These are phyloP conservation scores for Nycteola revayana DNA, from an alignment of 2,888 invertebrate species.

Conservation along the genomic window DNA sequence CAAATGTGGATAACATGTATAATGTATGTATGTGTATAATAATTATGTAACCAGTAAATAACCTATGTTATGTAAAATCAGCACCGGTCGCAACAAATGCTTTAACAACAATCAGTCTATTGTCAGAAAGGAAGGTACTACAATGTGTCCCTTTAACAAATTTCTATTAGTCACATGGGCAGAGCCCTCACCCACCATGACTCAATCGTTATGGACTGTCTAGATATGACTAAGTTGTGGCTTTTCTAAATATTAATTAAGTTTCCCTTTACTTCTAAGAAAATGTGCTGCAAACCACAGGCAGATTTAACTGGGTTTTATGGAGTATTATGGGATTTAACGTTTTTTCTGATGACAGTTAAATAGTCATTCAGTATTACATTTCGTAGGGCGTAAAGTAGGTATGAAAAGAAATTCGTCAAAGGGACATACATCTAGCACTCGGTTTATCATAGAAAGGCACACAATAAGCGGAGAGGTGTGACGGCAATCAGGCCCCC, in stretches of 20 bases:
- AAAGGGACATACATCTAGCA: slow-evolving; percentile 52
- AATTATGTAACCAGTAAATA: slow-evolving; percentile 80
- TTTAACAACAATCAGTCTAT: slow-evolving; percentile 81
- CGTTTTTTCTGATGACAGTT: too few relatives aligned
- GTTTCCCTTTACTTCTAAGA: slow-evolving; percentile 14
- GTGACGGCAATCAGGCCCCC: slow-evolving; percentile 76
- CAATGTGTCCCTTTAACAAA: slow-evolving; percentile 56
- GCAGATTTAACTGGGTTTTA: too few relatives aligned
- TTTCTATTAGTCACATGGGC: slow-evolving; percentile 50
- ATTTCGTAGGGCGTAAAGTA: slow-evolving; percentile 5
- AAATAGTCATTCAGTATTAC: too few relatives aligned
- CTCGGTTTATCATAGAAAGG: slow-evolving; percentile 76
- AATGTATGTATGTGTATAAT: slow-evolving; percentile 68
- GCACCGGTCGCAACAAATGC: slow-evolving; percentile 81
- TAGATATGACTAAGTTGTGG: slow-evolving; percentile 26
- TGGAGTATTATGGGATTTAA: too few relatives aligned
- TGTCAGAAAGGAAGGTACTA: slow-evolving; percentile 78
- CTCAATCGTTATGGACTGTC: slow-evolving; percentile 25
- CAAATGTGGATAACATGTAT: slow-evolving; percentile 66
- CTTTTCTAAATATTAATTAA: slow-evolving; percentile 17
- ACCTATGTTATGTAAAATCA: slow-evolving; percentile 77
- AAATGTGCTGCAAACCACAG: slow-evolving; percentile 11
- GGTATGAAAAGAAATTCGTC: slow-evolving; percentile 46
- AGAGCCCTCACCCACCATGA: slow-evolving; percentile 36
- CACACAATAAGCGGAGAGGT: slow-evolving; percentile 80